phyloP scores from a whole-genome alignment of 1,140 invertebrate species.

The Rhyzopertha dominica region DNA sequence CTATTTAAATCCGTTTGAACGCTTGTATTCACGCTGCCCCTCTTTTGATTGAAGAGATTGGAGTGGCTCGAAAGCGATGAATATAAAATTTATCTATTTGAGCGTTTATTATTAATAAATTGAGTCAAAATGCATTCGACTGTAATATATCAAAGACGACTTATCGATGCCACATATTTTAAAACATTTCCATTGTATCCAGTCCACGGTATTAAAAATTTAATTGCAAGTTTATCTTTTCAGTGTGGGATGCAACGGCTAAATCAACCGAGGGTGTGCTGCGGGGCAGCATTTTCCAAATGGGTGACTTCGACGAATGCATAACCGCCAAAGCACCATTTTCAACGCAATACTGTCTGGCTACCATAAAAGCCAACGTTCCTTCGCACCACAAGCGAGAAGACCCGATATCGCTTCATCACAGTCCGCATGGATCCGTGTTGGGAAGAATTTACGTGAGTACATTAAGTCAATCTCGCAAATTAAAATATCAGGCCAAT shows the following conservation, averaged over 20 bases:
- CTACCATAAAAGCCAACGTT: constrained; percentile 44
- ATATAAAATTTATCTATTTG: too few species aligned
- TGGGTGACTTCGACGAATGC: constrained; percentile 62
- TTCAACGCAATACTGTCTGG: constrained; percentile 53
- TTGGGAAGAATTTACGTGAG: constrained; percentile 53
- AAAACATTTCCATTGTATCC: neutral
- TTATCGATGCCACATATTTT: too few species aligned
- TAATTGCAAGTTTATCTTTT: constrained; percentile 20
- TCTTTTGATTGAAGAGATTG: too few species aligned
- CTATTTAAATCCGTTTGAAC: too few species aligned
- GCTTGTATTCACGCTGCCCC: too few species aligned
- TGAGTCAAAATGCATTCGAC: too few species aligned
- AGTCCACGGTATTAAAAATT: neutral
- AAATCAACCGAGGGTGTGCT: constrained; percentile 55
- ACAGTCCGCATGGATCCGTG: constrained; percentile 47
- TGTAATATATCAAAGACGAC: too few species aligned
- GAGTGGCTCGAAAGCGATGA: too few species aligned
- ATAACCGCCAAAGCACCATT: constrained; percentile 48
- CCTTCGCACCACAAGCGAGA: constrained; percentile 35
- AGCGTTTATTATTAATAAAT: too few species aligned
- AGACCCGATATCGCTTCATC: constrained; percentile 40
- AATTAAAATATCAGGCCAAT: neutral
- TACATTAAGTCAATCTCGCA: constrained; percentile 16
- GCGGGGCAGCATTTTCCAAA: constrained; percentile 52
- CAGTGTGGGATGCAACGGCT: constrained; percentile 58